Base-by-base conservation (phyloP, 2,113 vertebrate genomes). In the Planiliza haematocheilus region DNA sequence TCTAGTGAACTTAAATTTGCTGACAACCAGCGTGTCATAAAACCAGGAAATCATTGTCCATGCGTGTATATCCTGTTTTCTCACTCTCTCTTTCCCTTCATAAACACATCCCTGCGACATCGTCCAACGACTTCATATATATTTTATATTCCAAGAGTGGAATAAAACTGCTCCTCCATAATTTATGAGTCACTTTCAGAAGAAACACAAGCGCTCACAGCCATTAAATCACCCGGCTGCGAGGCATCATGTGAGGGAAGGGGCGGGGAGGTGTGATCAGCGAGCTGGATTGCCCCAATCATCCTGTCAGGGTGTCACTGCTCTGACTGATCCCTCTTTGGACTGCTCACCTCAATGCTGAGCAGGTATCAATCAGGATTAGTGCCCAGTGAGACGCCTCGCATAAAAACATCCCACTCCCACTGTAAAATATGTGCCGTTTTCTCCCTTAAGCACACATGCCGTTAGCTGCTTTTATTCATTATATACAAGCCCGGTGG, bases 161-260 rank as follows among this genome's bases (percentile, higher is more conserved):
- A 62, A 66, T 84, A 73, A 82, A 82, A 79, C 67, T 43, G 64
- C 73, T 48, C 42, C 46, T 86, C 66, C 52, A 88, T 88, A 74
- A 85, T 88, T 79, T 42, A 87, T 55, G 48, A 82, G 60, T 56
- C 74, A 59, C 71, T 70, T 74, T 86, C 70, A 51, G 57, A 58
- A 55, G 78, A 64, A 81, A 65, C 58, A 58, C 13, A 43, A 83
- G 77, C 76, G 77, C 56, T 66, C 39, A 7, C 38, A 52, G 57
- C 68, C 71, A 67, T 85, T 68, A 70, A 67, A 73, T 1, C 51
- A 6, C 34, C 36, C 24, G 43, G n/a, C 50, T 20, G 56, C 51
- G 24, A 30, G 34, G n/a, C 30, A 58, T 53, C 8, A n/a, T 8
- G 24, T 16, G 21, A 12, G 4, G 57, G 16, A 11, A 12, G 38